These are phyloP conservation scores for Saccopteryx bilineata DNA, from an alignment of 2,113 vertebrate genomes.

Conservation along the genomic window DNA sequence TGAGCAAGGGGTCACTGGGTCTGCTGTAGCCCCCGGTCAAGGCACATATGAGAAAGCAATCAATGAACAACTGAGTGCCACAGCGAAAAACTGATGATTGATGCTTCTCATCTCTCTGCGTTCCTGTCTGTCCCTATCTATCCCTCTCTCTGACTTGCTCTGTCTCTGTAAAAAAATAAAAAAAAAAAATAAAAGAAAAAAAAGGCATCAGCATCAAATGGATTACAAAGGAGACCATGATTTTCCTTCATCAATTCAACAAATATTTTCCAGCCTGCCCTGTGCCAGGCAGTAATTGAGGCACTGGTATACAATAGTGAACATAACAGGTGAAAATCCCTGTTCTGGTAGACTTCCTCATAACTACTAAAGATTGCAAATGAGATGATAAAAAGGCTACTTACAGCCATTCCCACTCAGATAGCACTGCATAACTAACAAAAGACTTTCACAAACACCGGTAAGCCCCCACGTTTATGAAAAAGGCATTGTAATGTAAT, in stretches of 20 bases:
- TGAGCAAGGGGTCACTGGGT: too few species aligned
- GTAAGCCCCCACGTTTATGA: neutral
- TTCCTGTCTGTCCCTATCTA: too few species aligned
- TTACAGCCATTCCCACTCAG: neutral
- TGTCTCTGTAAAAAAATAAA: too few species aligned
- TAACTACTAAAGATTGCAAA: neutral
- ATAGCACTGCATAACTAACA: neutral
- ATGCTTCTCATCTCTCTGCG: too few species aligned
- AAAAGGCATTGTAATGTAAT: neutral
- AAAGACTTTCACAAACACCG: neutral
- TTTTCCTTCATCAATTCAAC: neutral
- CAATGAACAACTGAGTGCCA: too few species aligned
- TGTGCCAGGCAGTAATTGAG: neutral
- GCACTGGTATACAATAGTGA: neutral
- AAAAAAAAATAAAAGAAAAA: too few species aligned
- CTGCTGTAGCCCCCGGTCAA: too few species aligned
- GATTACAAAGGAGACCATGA: neutral
- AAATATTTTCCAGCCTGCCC: neutral
- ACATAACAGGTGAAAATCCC: neutral
- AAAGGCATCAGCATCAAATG: neutral
- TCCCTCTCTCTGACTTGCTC: too few species aligned
- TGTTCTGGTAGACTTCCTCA: neutral
- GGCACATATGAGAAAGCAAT: too few species aligned
- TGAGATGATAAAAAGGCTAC: neutral
- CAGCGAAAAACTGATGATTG: too few species aligned